Base-by-base conservation (phyloP, 2,797 vertebrate genomes). In the Muscicapa comitata region DNA sequence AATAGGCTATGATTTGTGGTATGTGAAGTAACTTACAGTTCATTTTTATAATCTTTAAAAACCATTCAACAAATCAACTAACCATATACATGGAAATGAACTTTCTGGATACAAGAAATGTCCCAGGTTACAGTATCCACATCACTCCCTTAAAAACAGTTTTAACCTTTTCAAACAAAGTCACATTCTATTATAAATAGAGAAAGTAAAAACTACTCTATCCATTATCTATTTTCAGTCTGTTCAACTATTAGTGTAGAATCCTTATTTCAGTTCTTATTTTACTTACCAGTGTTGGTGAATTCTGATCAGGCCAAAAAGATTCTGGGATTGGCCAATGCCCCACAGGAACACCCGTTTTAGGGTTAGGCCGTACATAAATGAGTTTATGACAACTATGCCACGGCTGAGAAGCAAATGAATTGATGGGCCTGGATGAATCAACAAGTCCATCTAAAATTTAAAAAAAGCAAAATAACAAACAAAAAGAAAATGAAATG, bases 231-330 rank as follows among this genome's bases (percentile, higher is more conserved):
- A 31, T 53, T 88, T 93, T 21, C 62, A 51, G 17, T 33, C 75
- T 61, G 50, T 75, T 89, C 51, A 43, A 38, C 59, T 45, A 78
- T 17, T 47, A 94, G 37, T 35, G 14, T 8, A 93, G 45, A 92
- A 86, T 67, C 43, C 79, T 92, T 91, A 72, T 77, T 62, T 83
- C 65, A 92, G 74, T 21, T 75, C 37, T 92, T 81, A 57, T 76
- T 82, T 91, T 87, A 98, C 99, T 99, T 98, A 99, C 99, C 98
- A 99, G 97, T 38, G 99, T 99, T 68, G 99, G 99, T 90, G 99
- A 99, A 97, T 99, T 99, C 98, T 99, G 99, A 98, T 99, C 99
- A 59, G 99, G 99, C 99, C 99, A 99, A 97, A 99, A 99, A 90
- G 99, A 99, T 96, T 99, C 99, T 57, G 99, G 99, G 91, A 99